These are phyloP conservation scores for Xanthia togata DNA, from an alignment of 2,888 invertebrate species.

Conservation along the genomic window DNA sequence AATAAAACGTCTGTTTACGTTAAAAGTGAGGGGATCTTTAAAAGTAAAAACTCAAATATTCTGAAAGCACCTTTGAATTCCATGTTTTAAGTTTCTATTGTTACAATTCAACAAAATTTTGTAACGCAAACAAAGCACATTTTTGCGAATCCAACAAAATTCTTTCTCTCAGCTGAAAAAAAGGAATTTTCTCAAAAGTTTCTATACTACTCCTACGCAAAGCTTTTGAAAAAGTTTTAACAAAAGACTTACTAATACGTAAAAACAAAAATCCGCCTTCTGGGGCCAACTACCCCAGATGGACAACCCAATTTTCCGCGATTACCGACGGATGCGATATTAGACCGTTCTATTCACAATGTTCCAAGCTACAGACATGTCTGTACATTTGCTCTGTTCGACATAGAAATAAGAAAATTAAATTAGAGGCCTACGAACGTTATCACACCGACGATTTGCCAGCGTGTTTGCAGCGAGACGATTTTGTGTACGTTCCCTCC, in stretches of 20 bases:
- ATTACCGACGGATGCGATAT: not conserved
- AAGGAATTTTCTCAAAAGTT: not conserved
- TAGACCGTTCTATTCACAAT: not conserved
- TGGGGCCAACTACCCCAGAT: not conserved
- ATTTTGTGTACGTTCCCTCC: not conserved
- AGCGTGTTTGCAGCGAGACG: not conserved
- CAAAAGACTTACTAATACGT: too few relatives aligned
- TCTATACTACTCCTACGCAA: not conserved
- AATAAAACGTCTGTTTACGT: not conserved
- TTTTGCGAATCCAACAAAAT: not conserved
- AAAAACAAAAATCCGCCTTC: not conserved
- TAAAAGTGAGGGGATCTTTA: not conserved
- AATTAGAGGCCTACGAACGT: not conserved
- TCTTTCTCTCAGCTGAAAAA: not conserved
- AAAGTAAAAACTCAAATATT: not conserved
- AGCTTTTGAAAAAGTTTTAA: not conserved
- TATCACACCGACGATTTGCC: not conserved
- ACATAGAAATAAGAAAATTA: not conserved
- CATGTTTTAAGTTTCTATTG: slow-evolving; percentile 17
- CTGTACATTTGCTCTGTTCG: not conserved
- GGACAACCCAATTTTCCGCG: not conserved
- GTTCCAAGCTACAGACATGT: not conserved
- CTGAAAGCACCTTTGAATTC: not conserved
- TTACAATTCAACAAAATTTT: not conserved
- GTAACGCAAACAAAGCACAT: not conserved